A percentile compares a stretch with the other conserved stretches of the same genome.
These are phyloP conservation scores for Triplophysa tibetana DNA, from an alignment of 2,113 vertebrate species.

Conservation along the genomic window DNA sequence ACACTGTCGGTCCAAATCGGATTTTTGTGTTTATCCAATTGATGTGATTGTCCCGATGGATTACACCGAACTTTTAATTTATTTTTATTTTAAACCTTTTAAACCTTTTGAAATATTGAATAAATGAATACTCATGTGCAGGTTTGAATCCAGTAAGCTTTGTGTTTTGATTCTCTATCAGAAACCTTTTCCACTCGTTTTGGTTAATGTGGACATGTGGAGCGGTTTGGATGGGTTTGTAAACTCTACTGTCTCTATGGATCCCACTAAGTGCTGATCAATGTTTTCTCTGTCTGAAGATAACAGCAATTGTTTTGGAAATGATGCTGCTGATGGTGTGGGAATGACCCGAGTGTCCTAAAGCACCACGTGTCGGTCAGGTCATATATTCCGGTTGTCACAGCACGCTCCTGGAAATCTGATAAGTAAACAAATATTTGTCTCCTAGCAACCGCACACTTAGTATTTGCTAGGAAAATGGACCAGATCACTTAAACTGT, in stretches of 20 bases:
- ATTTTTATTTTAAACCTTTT: too few species aligned
- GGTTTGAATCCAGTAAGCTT: background rate
- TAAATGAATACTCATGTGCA: background rate
- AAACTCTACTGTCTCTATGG: conserved; percentile 9
- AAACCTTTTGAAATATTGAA: too few species aligned
- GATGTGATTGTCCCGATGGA: too few species aligned
- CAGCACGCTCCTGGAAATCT: conserved; percentile 48
- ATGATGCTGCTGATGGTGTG: conserved; percentile 25
- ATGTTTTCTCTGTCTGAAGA: conserved; percentile 1
- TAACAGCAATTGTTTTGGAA: background rate
- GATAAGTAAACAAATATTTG: conserved; percentile 54
- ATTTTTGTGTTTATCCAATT: too few species aligned
- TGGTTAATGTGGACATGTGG: background rate
- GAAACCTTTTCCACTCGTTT: background rate
- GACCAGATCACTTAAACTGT: conserved; percentile 44
- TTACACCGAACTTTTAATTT: too few species aligned
- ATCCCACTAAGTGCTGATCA: conserved; percentile 30
- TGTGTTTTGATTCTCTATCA: too few species aligned
- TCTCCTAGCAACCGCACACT: conserved; percentile 33
- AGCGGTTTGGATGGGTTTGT: background rate
- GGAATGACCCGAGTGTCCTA: conserved; percentile 37
- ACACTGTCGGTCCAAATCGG: too few species aligned
- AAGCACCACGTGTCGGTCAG: conserved; percentile 19
- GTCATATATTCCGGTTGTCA: conserved; percentile 36
- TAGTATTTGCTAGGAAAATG: conserved; percentile 47